Conservation (phyloP, 53 echinoderm and acorn worm species). For the Arbacia lixula region DNA sequence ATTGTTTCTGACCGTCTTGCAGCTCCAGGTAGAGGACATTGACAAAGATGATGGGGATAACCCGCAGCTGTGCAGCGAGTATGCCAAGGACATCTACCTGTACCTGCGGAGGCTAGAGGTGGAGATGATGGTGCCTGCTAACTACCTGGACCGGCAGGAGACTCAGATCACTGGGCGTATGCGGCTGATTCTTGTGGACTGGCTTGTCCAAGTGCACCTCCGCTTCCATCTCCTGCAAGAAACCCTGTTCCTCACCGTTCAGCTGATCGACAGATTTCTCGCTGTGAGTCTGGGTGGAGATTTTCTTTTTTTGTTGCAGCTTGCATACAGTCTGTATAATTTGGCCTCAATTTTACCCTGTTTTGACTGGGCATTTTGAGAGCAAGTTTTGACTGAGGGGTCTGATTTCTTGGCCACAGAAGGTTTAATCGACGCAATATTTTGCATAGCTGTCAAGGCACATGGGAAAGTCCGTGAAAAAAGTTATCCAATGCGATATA, state of each 20-base stretch:
- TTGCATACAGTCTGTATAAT: not conserved
- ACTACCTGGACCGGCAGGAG: conserved; percentile 80
- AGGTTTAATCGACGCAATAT: too few relatives aligned
- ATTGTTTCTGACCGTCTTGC: not conserved
- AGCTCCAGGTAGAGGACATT: conserved; percentile 81
- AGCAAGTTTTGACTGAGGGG: too few relatives aligned
- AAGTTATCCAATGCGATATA: too few relatives aligned
- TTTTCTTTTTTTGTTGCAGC: not conserved
- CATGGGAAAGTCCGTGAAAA: too few relatives aligned
- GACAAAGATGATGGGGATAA: conserved; percentile 84
- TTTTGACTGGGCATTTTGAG: too few relatives aligned
- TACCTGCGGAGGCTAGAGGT: conserved; percentile 93
- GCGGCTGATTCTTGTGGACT: conserved; percentile 90
- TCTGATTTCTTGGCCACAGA: too few relatives aligned
- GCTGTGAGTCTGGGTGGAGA: conserved; percentile 54
- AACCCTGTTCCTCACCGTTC: conserved; percentile 91
- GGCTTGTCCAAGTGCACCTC: conserved; percentile 96
- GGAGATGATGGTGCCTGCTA: conserved; percentile 61
- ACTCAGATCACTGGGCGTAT: conserved; percentile 69
- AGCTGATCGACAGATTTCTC: conserved; percentile 91
- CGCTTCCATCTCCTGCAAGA: conserved; percentile 95
- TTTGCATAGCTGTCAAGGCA: too few relatives aligned
- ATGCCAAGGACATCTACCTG: conserved; percentile 93
- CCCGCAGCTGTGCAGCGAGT: conserved; percentile 95
- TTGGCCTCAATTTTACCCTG: not conserved